phyloP scores from a whole-genome alignment of 2,113 vertebrate species.

The Malurus elegans region DNA sequence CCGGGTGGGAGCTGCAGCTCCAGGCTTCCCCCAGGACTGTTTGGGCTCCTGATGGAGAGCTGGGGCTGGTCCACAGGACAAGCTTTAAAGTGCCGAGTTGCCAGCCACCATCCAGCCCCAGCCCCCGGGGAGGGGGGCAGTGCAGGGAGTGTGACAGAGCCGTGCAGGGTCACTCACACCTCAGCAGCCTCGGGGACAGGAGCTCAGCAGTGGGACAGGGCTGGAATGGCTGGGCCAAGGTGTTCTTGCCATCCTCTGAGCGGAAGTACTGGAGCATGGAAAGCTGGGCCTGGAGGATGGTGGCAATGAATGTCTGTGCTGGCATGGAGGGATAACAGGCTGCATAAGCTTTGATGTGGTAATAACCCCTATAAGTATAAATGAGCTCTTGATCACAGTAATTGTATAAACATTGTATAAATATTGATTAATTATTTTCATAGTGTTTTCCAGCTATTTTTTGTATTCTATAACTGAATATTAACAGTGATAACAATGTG shows the following conservation, averaged over 20 bases:
- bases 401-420: neutral
- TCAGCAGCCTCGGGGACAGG: rapidly evolving
- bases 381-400: neutral
- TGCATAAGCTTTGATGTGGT: rapidly evolving
- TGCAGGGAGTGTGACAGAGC: neutral
- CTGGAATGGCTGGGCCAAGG: too few relatives aligned
- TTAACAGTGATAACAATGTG: neutral
- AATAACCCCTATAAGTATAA: neutral
- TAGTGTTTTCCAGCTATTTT: neutral
- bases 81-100: neutral
- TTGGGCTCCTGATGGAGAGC: rapidly evolving
- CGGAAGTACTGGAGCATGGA: neutral
- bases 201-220: neutral
- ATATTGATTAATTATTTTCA: neutral
- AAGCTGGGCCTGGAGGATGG: neutral
- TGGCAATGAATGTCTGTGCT: neutral
- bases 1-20: neutral
- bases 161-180: neutral
- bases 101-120: too few relatives aligned
- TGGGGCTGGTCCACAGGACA: neutral
- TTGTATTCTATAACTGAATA: neutral
- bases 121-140: neutral
- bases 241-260: neutral
- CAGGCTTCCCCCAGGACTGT: neutral
- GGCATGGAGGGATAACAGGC: neutral